Evolutionary conservation across 1,140 invertebrate genomes (phyloP), one percentile per base, ranked within the genome.

Genomic region (Augochlora pura): DNA sequence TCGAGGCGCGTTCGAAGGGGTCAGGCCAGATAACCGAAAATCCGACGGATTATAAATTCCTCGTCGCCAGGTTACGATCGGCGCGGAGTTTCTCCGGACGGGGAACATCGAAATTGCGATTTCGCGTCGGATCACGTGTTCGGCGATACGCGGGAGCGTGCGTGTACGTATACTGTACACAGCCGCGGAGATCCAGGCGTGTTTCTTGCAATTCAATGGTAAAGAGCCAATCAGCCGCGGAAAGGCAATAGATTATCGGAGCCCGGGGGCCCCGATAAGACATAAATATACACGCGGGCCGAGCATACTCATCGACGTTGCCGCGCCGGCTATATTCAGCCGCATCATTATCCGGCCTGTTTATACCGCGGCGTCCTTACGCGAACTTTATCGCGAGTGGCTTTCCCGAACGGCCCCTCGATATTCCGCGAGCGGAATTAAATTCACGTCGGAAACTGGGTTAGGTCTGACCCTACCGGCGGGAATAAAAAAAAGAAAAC

Each of bases 141-240:
- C 68, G 77, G 52, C 16, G 52, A 73, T 42, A n/a, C 70, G 54
- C 12, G 6, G 10, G 23, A 32, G 39, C n/a, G 39, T 27, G 42
- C 10, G 10, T 46, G n/a, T n/a, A n/a, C n/a, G n/a, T n/a, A n/a
- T n/a, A n/a, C n/a, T n/a, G n/a, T n/a, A n/a, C n/a, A n/a, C n/a
- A 32, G 32, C 32, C 32, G 42, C 42, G 42, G 42, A 46, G 42
- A n/a, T 42, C 21, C 46, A n/a, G 25, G n/a, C n/a, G 14, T 32
- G 32, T 59, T 27, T 54, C 52, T 75, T n/a, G 59, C 72, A 49
- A 81, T 81, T 83, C 81, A 57, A 83, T 54, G 79, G 66, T 77
- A 60, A 83, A 77, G 78, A 83, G 60, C 49, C 81, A 83, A 82
- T 82, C 77, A 54, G 23, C n/a, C 39, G 74, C 18, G 32, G 64